phyloP scores from a whole-genome alignment of 92 coral and sea anemone species.

The Micromussa lordhowensis region DNA sequence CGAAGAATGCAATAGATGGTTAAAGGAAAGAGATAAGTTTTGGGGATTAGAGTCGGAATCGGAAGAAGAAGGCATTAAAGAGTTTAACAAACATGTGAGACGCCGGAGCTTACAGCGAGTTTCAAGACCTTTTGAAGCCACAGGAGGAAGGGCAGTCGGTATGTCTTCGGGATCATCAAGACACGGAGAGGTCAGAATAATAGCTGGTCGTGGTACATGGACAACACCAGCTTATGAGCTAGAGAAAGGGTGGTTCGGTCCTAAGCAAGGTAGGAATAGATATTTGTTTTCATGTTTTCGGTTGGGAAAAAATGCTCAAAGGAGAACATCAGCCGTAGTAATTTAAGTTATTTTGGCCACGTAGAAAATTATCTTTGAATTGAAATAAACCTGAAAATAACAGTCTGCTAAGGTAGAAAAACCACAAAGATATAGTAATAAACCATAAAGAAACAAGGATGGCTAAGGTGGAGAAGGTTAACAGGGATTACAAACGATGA shows the following conservation, averaged over 20 bases:
- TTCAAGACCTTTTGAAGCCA: neutral
- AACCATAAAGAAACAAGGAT: no score
- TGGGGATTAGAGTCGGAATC: constrained; percentile 77
- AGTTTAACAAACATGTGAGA: constrained; percentile 2
- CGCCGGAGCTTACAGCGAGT: neutral
- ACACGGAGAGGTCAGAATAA: neutral
- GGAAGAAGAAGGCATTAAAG: constrained; percentile 45
- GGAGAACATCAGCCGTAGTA: no score
- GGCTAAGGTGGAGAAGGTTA: no score
- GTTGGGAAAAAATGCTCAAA: neutral
- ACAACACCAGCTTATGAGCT: constrained; percentile 49
- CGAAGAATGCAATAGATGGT: constrained; percentile 29
- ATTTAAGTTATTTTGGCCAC: no score
- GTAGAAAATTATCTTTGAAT: no score
- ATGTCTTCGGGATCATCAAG: neutral
- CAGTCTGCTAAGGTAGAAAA: no score
- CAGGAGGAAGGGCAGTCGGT: no score
- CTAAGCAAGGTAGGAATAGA: neutral
- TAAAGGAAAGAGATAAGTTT: constrained; percentile 63
- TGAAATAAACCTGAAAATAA: no score
- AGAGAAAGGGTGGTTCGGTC: constrained; percentile 23
- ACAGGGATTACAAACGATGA: no score
- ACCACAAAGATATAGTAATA: no score
- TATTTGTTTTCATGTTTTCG: neutral
- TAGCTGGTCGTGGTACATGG: constrained; percentile 76